Percentiles rank a stretch among this genome's conserved stretches.
These are phyloP conservation scores for Microctonus brassicae DNA, from an alignment of 2,888 invertebrate species.

Conservation along the genomic window DNA sequence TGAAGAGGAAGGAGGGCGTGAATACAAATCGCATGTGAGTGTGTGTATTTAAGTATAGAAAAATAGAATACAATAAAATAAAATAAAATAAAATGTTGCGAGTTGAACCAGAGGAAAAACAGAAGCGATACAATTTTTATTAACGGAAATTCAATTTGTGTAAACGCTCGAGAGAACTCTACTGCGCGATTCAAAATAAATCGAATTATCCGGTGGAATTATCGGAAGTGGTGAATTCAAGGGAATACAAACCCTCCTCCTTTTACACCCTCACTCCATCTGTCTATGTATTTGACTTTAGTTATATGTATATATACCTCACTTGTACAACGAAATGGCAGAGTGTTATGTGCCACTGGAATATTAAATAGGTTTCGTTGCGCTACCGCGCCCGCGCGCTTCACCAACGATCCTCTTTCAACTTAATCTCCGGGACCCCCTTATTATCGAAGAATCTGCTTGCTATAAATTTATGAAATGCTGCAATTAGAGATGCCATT, in stretches of 20 bases:
- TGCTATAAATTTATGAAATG: constrained; percentile 26
- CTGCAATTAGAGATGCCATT: constrained; percentile 29
- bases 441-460: constrained; percentile 28
- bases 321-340: constrained; percentile 12
- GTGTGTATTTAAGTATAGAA: constrained; percentile 33
- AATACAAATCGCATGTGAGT: background rate
- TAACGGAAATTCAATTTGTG: constrained; percentile 64
- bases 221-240: constrained; percentile 52
- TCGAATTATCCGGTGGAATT: constrained; percentile 63
- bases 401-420: background rate
- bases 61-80: constrained; percentile 10
- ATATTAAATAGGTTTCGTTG: constrained; percentile 28
- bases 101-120: constrained; percentile 20
- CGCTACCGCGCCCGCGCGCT: background rate
- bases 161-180: constrained; percentile 45
- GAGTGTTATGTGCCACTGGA: constrained; percentile 29
- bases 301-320: constrained; percentile 9
- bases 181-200: constrained; percentile 58
- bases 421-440: constrained; percentile 26
- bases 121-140: constrained; percentile 59
- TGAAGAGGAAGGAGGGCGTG: constrained; percentile 32
- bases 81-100: too few species aligned
- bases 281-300: background rate
- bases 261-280: background rate
- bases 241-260: constrained; percentile 8